Percentiles rank a stretch among this genome's conserved stretches.
Evolutionary conservation across 30 jellyfish, hydroid and myxozoan species (phyloP).

Genomic region (Chironex yamaguchii): DNA sequence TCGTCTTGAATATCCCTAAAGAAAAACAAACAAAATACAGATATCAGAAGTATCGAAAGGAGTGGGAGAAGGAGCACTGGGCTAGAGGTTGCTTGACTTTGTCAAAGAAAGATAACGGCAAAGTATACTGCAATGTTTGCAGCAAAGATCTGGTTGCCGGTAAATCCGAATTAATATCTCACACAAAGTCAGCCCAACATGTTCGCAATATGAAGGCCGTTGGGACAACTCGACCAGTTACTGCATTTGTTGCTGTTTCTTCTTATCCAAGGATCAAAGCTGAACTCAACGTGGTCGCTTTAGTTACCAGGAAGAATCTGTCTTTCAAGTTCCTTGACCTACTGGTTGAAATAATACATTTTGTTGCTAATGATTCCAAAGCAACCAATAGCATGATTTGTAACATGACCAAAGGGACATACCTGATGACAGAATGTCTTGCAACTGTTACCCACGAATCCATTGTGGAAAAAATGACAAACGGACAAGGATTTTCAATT

Average conservation of each 20-base stretch:
- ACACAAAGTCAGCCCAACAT: background rate
- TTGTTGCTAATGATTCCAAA: constrained; percentile 20
- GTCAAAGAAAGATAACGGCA: background rate
- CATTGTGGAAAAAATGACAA: constrained; percentile 1
- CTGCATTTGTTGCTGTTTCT: background rate
- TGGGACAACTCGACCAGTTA: background rate
- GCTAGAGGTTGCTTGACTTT: constrained; percentile 19
- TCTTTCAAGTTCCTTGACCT: constrained; percentile 15
- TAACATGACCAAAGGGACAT: constrained; percentile 24
- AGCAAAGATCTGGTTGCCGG: constrained; percentile 18
- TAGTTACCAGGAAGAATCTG: constrained; percentile 15
- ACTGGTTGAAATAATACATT: constrained; percentile 11
- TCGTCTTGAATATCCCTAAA: constrained; percentile 21
- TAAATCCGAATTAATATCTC: constrained; percentile 18
- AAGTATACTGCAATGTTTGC: constrained; percentile 22
- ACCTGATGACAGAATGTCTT: constrained; percentile 37
- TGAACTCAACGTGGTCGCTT: constrained; percentile 35
- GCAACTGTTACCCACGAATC: constrained; percentile 21
- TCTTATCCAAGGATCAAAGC: constrained; percentile 11
- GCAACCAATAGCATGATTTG: constrained; percentile 14
- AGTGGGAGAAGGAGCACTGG: constrained; percentile 52
- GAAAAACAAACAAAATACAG: constrained; percentile 13
- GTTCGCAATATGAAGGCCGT: background rate
- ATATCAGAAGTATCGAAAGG: constrained; percentile 25
- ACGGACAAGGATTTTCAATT: constrained; percentile 36